Percentiles rank a stretch among this genome's conserved stretches.
These are phyloP conservation scores for Coelopa frigida DNA, from an alignment of 1,140 invertebrate species.

Conservation along the genomic window DNA sequence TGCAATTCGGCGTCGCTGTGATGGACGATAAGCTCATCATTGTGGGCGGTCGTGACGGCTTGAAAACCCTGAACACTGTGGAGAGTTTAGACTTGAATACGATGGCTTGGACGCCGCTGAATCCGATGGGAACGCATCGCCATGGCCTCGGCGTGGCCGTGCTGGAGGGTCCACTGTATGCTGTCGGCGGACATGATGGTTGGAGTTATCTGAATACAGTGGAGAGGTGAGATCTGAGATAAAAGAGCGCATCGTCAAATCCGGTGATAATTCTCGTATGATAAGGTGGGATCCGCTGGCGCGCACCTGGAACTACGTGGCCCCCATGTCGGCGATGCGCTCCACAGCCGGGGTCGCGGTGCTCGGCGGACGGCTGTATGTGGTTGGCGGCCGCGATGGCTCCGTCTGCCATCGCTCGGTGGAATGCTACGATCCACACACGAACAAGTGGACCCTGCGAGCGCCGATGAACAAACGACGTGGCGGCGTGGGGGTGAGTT, in stretches of 20 bases:
- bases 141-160: slow-evolving; percentile 87
- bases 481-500: slow-evolving; percentile 72
- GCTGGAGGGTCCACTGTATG: slow-evolving; percentile 81
- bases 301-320: slow-evolving; percentile 78
- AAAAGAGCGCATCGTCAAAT: background rate
- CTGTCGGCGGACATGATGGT: slow-evolving; percentile 90
- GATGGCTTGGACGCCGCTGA: slow-evolving; percentile 69
- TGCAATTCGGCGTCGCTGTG: slow-evolving; percentile 87
- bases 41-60: slow-evolving; percentile 85
- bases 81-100: slow-evolving; percentile 77
- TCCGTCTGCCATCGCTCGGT: slow-evolving; percentile 84
- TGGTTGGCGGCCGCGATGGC: slow-evolving; percentile 87
- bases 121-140: slow-evolving; percentile 85
- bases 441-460: slow-evolving; percentile 80
- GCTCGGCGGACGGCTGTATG: slow-evolving; percentile 79
- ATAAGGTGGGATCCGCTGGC: slow-evolving; percentile 76
- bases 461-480: slow-evolving; percentile 82
- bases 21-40: slow-evolving; percentile 73
- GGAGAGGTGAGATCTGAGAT: slow-evolving; percentile 53
- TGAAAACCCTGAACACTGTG: slow-evolving; percentile 83
- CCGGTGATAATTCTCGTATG: background rate
- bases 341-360: slow-evolving; percentile 85
- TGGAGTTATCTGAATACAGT: slow-evolving; percentile 93
- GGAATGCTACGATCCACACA: slow-evolving; percentile 87
- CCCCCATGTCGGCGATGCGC: slow-evolving; percentile 76